Percentiles rank a stretch among this genome's conserved stretches.
Conservation (phyloP, 1,140 invertebrate species). For the Helicoverpa zea region DNA sequence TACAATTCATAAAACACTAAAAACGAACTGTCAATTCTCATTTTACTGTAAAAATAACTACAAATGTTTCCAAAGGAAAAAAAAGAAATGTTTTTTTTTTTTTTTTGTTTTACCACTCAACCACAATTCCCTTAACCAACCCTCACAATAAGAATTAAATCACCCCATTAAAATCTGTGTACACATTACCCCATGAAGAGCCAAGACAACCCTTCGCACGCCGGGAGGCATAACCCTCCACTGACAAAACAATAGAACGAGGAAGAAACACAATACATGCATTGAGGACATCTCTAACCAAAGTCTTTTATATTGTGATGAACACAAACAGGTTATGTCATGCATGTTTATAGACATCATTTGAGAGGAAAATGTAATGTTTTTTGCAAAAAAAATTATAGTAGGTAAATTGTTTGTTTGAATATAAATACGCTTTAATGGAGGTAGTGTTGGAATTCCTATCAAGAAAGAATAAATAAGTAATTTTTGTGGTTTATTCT, state of each 20-base stretch:
- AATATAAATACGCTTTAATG: too few relatives aligned
- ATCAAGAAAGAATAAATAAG: too few relatives aligned
- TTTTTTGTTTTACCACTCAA: too few relatives aligned
- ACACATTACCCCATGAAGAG: slow-evolving; percentile 21
- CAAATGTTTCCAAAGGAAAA: too few relatives aligned
- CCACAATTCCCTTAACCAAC: neutral
- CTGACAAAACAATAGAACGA: slow-evolving; percentile 12
- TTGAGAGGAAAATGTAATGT: neutral
- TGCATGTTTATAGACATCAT: neutral
- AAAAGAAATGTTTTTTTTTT: too few relatives aligned
- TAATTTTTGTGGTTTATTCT: too few relatives aligned
- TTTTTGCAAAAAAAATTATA: neutral
- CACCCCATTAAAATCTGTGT: slow-evolving; percentile 18
- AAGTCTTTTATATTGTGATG: slow-evolving; percentile 2
- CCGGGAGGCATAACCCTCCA: slow-evolving; percentile 17
- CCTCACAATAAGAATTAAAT: neutral
- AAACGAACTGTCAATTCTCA: too few relatives aligned
- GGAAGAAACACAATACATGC: slow-evolving; percentile 25
- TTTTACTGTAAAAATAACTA: too few relatives aligned
- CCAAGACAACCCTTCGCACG: neutral
- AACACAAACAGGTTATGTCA: slow-evolving; percentile 9
- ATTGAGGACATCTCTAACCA: slow-evolving; percentile 20
- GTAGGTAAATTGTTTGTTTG: neutral
- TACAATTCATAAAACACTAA: too few relatives aligned
- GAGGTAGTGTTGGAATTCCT: too few relatives aligned